Evolutionary conservation across 53 echinoderm and acorn worm species (phyloP), one percentile per base, ranked within the genome.

Genomic region (Apostichopus leukothele): DNA sequence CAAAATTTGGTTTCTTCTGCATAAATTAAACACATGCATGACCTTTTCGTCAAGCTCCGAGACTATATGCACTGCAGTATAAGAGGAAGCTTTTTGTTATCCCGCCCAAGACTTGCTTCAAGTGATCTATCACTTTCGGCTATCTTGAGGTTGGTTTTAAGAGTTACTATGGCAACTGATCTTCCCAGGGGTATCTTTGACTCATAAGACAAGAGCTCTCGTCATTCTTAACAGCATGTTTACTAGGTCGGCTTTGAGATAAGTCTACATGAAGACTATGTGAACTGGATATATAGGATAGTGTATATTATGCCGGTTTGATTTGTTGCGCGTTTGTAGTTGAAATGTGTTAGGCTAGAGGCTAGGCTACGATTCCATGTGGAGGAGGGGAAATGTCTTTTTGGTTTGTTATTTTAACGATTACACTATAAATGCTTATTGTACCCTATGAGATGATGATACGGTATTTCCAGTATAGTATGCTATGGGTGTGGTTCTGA

Each of bases 161-260:
- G 51, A 19, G 79, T 79, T 50, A 52, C 79, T 52, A 79, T 79
- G 79, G 79, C 7, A 79, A 79, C 79, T 18, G 52, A 79, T 79
- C 79, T 79, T 79, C 79, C 79, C 79, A 79, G 79, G 79, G 79
- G 79, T 79, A 79, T 79, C 52, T 79, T 79, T 79, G 51, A 79
- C 79, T 79, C 79, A 79, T 53, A 51, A 51, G 39, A 53, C 6
- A 79, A 79, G 27, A 50, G 53, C 52, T 18, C 53, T 53, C 51
- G 52, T 77, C 52, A 19, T 52, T 79, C 79, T 52, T 18, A 79
- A 53, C 51, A 79, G 79, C 79, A 79, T 79, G 79, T 79, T 79
- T 79, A 79, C 79, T 79, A 79, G 79, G 79, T 79, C 51, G 79
- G 53, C 19, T 2, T 79, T 12, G 16, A 79, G 9, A 50, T 51